Conservation (phyloP, 2,888 invertebrate genomes). For the Zygothrica quintamaculata region DNA sequence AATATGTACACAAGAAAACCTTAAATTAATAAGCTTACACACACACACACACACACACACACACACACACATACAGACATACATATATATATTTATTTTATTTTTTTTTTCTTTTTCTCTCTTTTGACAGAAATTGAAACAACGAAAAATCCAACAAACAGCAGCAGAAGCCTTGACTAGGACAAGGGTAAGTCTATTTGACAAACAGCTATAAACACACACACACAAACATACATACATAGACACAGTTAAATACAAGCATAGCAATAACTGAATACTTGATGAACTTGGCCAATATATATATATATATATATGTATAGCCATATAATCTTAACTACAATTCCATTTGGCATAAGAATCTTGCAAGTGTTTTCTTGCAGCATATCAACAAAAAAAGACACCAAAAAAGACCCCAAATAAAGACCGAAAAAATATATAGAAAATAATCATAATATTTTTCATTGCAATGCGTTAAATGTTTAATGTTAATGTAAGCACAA, state of each 20-base stretch:
- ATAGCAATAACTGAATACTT: conserved; percentile 10
- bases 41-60: conserved; percentile 1
- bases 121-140: conserved; percentile 7
- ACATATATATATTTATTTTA: not conserved
- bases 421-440: no score
- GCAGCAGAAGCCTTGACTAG: conserved; percentile 33
- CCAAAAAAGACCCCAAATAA: no score
- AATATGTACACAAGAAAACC: conserved; percentile 62
- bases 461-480: no score
- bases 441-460: no score
- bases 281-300: conserved; percentile 30
- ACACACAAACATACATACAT: conserved; percentile 12
- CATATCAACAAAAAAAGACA: no score
- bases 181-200: conserved; percentile 45
- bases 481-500: no score
- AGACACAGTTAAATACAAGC: no score
- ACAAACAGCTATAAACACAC: conserved; percentile 42
- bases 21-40: conserved; percentile 66
- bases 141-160: no score
- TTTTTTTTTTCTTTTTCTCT: conserved; percentile 44
- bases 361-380: no score
- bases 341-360: not conserved
- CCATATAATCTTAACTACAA: conserved; percentile 11
- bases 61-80: conserved; percentile 1
- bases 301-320: no score